Evolutionary conservation across 2,888 invertebrate genomes (phyloP).

Genomic region (Pantelozetes paolii): DNA sequence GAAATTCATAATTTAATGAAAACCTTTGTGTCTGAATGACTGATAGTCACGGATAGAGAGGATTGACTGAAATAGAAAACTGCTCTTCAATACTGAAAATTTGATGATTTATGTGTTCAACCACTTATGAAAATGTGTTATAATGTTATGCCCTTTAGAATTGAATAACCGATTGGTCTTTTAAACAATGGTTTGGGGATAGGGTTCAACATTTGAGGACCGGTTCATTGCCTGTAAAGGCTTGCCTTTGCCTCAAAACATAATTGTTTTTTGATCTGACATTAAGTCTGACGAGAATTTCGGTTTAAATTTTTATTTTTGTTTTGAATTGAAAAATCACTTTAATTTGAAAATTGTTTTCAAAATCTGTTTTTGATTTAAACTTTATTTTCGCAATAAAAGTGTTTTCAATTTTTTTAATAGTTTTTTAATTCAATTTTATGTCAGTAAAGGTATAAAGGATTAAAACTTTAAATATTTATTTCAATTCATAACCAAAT

Average conservation of each 20-base stretch:
- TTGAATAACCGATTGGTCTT: not conserved
- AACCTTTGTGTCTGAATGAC: not conserved
- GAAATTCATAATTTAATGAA: not conserved
- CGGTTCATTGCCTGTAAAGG: slow-evolving; percentile 10
- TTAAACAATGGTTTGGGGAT: not conserved
- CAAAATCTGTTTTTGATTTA: no score
- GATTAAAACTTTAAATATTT: no score
- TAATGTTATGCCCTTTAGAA: not conserved
- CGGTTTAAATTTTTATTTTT: not conserved
- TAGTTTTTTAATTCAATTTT: no score
- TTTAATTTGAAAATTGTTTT: no score
- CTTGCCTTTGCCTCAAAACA: slow-evolving; percentile 19
- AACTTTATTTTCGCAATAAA: no score
- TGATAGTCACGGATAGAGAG: not conserved
- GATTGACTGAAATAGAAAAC: not conserved
- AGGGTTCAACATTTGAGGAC: not conserved
- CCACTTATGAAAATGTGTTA: not conserved
- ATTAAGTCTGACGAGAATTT: not conserved
- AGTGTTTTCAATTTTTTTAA: no score
- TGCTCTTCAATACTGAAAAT: not conserved
- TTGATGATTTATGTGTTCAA: not conserved
- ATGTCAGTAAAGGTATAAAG: no score
- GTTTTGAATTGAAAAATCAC: no score
- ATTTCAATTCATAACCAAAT: no score
- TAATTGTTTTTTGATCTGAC: not conserved